Evolutionary conservation across 64 coral and sea anemone species (phyloP).

Genomic region (Dendronephthya gigantea): DNA sequence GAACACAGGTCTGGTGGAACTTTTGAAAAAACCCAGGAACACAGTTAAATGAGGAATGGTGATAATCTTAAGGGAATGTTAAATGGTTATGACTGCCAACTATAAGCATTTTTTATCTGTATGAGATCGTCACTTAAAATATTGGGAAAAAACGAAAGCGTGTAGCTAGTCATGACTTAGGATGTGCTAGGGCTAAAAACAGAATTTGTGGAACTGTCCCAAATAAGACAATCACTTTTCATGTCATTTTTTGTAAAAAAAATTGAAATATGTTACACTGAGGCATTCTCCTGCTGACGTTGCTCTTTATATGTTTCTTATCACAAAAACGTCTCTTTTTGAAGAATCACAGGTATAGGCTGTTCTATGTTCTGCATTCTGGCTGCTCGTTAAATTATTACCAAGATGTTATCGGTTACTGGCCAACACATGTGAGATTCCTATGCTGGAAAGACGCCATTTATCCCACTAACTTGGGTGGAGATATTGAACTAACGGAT

Average conservation of each 20-base stretch:
- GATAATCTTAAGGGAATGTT: not conserved
- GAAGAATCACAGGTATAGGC: not conserved
- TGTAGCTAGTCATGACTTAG: too few species aligned
- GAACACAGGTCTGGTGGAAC: not conserved
- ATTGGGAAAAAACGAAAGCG: too few species aligned
- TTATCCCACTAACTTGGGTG: too few species aligned
- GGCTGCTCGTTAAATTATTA: not conserved
- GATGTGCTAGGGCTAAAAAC: too few species aligned
- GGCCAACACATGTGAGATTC: not conserved
- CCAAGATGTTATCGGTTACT: not conserved
- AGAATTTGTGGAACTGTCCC: not conserved
- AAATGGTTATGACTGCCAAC: too few species aligned
- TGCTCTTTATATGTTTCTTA: not conserved
- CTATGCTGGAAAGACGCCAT: not conserved
- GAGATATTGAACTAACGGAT: too few species aligned
- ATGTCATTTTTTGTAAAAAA: not conserved
- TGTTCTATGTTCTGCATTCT: not conserved
- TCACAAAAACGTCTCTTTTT: not conserved
- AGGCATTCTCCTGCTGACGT: not conserved
- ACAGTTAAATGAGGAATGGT: too few species aligned
- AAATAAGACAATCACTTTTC: not conserved
- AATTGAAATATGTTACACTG: not conserved
- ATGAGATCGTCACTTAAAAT: too few species aligned
- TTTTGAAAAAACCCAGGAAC: too few species aligned
- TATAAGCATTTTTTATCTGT: too few species aligned